These are phyloP conservation scores for Drosophila lowei DNA, from an alignment of 1,140 invertebrate genomes.

Conservation along the genomic window DNA sequence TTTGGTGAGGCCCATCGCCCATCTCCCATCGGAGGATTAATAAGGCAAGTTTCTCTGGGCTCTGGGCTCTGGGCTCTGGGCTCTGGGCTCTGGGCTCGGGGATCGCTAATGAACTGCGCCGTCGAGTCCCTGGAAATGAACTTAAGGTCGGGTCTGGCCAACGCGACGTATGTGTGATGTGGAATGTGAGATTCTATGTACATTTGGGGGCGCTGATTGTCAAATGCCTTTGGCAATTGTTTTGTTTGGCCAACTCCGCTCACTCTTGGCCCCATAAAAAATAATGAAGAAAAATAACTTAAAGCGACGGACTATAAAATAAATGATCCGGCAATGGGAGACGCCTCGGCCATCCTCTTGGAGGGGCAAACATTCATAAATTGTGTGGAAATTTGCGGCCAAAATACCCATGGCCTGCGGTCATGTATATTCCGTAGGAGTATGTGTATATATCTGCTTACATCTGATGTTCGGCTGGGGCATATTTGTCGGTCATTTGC, in stretches of 20 bases:
- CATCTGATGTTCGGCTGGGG: conserved; percentile 29
- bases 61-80: background rate
- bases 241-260: conserved; percentile 10
- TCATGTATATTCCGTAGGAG: conserved; percentile 8
- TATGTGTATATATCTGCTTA: conserved; percentile 33
- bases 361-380: conserved; percentile 38
- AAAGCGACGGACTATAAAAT: conserved; percentile 79
- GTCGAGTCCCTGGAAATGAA: conserved; percentile 67
- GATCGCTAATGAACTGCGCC: conserved; percentile 73
- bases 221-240: conserved; percentile 68
- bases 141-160: conserved; percentile 41
- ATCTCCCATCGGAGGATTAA: conserved; percentile 63
- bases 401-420: conserved; percentile 35
- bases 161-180: conserved; percentile 68
- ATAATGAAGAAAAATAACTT: conserved; percentile 81
- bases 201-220: conserved; percentile 38
- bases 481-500: conserved; percentile 68
- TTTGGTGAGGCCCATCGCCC: conserved; percentile 12
- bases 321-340: conserved; percentile 71
- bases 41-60: conserved; percentile 57
- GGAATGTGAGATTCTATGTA: no score
- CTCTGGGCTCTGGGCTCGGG: conserved; percentile 1
- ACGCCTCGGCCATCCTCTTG: conserved; percentile 11
- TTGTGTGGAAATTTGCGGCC: conserved; percentile 52
- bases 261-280: conserved; percentile 55